A percentile compares a stretch with the other conserved stretches of the same genome.
Evolutionary conservation across 2,888 invertebrate species (phyloP).

Genomic region (Scrobipalpa atriplicella): DNA sequence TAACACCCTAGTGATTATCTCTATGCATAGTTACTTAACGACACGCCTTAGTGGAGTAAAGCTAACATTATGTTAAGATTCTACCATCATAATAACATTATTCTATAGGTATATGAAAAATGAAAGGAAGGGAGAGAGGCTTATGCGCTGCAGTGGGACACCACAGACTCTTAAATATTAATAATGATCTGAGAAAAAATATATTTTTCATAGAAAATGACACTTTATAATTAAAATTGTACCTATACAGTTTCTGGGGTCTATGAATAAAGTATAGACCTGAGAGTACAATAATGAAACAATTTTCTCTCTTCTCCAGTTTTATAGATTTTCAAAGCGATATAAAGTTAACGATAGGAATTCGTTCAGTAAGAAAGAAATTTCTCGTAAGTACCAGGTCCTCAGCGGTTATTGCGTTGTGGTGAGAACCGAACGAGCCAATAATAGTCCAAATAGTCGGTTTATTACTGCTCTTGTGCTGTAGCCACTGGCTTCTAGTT

Average conservation of each 20-base stretch:
- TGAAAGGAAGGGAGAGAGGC: too few species aligned
- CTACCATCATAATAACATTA: too few species aligned
- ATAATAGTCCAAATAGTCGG: constrained; percentile 57
- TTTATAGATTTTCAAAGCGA: constrained; percentile 12
- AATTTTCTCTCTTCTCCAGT: background rate
- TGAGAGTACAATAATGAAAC: constrained; percentile 5
- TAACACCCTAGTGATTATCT: constrained; percentile 41
- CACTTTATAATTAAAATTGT: background rate
- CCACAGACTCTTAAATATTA: too few species aligned
- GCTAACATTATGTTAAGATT: too few species aligned
- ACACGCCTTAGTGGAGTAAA: too few species aligned
- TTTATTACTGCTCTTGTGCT: constrained; percentile 32
- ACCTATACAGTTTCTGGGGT: background rate
- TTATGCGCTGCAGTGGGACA: too few species aligned
- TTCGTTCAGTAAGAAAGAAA: constrained; percentile 5
- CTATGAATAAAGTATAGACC: background rate
- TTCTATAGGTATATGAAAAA: too few species aligned
- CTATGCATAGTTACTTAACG: background rate
- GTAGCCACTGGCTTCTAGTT: constrained; percentile 30
- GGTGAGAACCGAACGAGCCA: constrained; percentile 66
- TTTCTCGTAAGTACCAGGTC: constrained; percentile 39
- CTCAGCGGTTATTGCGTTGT: constrained; percentile 68
- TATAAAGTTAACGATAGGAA: constrained; percentile 17
- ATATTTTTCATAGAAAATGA: background rate
- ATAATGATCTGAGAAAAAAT: too few species aligned